phyloP scores from a whole-genome alignment of 2,113 vertebrate species.

The Tricholaema leucomelas region DNA sequence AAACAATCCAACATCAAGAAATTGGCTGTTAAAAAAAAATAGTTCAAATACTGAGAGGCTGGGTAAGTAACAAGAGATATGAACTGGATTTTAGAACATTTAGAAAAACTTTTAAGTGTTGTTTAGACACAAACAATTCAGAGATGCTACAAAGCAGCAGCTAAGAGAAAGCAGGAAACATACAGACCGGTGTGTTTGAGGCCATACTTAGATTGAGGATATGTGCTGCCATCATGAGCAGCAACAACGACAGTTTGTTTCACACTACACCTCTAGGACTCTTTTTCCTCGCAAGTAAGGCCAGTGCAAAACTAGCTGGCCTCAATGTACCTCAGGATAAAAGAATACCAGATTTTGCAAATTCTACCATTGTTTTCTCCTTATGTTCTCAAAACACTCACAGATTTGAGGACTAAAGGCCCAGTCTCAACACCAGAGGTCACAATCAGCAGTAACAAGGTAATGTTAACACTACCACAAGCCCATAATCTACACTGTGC shows the following conservation, averaged over 20 bases:
- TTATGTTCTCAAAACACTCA: background rate
- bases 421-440: background rate
- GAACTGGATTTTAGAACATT: background rate
- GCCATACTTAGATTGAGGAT: background rate
- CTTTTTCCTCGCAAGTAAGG: background rate
- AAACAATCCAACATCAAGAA: background rate
- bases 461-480: background rate
- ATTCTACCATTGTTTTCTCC: background rate
- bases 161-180: background rate
- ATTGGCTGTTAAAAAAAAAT: background rate
- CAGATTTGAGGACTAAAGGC: background rate
- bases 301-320: background rate
- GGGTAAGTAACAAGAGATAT: background rate
- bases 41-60: background rate
- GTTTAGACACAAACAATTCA: background rate
- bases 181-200: background rate
- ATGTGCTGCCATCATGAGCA: background rate
- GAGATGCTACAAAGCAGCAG: background rate
- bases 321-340: background rate
- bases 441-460: background rate
- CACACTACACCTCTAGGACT: background rate
- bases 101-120: background rate
- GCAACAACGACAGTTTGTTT: background rate
- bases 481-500: background rate
- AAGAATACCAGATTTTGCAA: background rate